Evolutionary conservation across 2,797 vertebrate genomes (phyloP).

Genomic region (Gadopsis bispinosus): DNA sequence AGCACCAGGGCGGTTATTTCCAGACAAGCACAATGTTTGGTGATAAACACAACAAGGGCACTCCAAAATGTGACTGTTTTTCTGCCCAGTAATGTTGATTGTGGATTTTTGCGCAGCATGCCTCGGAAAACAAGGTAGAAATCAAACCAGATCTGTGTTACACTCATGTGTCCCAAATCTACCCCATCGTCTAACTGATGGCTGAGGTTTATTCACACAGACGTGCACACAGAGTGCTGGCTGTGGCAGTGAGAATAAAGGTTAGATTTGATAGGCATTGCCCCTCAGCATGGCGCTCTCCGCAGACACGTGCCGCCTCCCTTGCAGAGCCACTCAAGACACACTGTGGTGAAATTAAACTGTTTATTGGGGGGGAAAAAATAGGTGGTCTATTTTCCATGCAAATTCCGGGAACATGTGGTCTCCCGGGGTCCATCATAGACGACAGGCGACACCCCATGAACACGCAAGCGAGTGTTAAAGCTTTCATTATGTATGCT

Average conservation of each 20-base stretch:
- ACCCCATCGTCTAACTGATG: not conserved
- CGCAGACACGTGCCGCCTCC: constrained; percentile 23
- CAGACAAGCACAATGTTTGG: constrained; percentile 11
- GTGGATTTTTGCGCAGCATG: not conserved
- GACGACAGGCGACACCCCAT: constrained; percentile 46
- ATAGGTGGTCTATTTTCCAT: constrained; percentile 68
- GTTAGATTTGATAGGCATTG: constrained; percentile 33
- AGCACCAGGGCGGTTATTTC: constrained; percentile 39
- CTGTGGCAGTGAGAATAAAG: constrained; percentile 34
- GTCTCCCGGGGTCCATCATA: constrained; percentile 57
- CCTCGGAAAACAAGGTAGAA: not conserved
- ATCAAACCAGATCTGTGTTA: not conserved
- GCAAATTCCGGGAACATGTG: constrained; percentile 63
- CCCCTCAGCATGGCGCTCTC: constrained; percentile 27
- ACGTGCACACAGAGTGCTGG: not conserved
- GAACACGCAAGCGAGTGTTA: constrained; percentile 46
- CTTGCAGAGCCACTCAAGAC: constrained; percentile 38
- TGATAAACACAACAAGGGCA: constrained; percentile 28
- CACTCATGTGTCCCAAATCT: not conserved
- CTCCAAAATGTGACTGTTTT: not conserved
- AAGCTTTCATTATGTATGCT: constrained; percentile 58
- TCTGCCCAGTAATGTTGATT: not conserved
- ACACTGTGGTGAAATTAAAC: constrained; percentile 55
- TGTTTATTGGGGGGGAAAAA: constrained; percentile 16
- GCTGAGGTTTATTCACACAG: not conserved